phyloP scores from a whole-genome alignment of 2,797 vertebrate species.

The Chloroceryle inda region DNA sequence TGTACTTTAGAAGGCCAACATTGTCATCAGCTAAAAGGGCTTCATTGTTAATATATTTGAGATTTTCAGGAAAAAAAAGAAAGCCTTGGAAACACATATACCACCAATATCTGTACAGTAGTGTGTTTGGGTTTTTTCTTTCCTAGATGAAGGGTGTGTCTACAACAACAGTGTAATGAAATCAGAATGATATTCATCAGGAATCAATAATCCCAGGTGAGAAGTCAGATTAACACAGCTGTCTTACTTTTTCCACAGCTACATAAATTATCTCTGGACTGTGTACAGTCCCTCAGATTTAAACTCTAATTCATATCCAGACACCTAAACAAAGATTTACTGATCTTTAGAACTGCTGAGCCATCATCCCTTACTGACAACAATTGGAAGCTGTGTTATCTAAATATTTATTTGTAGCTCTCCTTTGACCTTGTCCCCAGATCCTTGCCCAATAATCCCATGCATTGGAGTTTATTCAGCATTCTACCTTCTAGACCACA shows the following conservation, averaged over 20 bases:
- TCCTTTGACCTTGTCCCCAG: not conserved
- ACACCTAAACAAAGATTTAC: slow-evolving; percentile 10
- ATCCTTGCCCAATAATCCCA: slow-evolving; percentile 16
- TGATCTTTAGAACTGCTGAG: slow-evolving; percentile 36
- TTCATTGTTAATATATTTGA: not conserved
- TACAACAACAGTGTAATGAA: not conserved
- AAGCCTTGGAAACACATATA: not conserved
- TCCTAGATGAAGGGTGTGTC: not conserved
- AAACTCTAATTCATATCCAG: not conserved
- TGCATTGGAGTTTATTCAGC: slow-evolving; percentile 27
- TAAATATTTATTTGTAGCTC: slow-evolving; percentile 58
- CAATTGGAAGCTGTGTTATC: not conserved
- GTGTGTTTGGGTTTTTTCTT: not conserved
- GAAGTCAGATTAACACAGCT: not conserved
- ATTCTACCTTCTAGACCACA: not conserved
- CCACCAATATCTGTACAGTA: not conserved
- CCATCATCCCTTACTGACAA: not conserved
- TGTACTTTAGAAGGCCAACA: not conserved
- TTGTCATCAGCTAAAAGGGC: not conserved
- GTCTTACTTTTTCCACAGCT: not conserved
- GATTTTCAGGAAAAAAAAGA: not conserved
- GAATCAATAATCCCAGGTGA: not conserved
- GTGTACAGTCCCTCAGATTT: not conserved
- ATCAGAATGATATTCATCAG: not conserved
- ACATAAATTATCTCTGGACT: not conserved